Evolutionary conservation across 2,797 vertebrate species (phyloP).

Genomic region (Salmo trutta): DNA sequence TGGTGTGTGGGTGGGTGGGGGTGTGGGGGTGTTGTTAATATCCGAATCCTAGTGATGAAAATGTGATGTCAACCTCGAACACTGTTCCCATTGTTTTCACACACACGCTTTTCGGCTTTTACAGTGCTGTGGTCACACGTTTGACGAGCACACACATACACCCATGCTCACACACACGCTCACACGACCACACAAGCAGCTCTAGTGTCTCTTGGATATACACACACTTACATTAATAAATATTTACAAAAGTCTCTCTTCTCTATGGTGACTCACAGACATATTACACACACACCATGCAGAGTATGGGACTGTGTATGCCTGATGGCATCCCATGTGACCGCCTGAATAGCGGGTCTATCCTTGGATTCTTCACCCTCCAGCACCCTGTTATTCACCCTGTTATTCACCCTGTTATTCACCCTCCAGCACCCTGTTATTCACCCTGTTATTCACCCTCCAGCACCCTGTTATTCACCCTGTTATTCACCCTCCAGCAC

Average conservation of each 20-base stretch:
- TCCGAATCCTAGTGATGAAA: conserved; percentile 63
- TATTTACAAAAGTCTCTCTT: conserved; percentile 14
- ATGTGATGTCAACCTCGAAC: conserved; percentile 67
- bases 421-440: conserved; percentile 17
- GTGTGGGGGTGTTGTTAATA: conserved; percentile 65
- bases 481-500: conserved; percentile 26
- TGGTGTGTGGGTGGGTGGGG: conserved; percentile 25
- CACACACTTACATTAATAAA: not conserved
- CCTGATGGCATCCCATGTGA: conserved; percentile 53
- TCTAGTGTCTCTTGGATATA: not conserved
- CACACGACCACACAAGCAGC: not conserved
- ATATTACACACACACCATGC: not conserved
- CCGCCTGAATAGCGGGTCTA: not conserved
- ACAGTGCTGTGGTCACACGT: conserved; percentile 32
- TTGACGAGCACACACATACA: conserved; percentile 40
- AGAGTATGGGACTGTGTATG: not conserved
- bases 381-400: conserved; percentile 1
- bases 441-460: conserved; percentile 15
- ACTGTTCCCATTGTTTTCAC: conserved; percentile 71
- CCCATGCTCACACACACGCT: conserved; percentile 13
- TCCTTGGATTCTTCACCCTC: conserved; percentile 26
- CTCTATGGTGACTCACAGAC: conserved; percentile 1
- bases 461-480: conserved; percentile 2
- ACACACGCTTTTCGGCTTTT: conserved; percentile 49
- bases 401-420: too few relatives aligned